Conservation (phyloP, 1,140 invertebrate genomes). For the Meloidogyne hapla region DNA sequence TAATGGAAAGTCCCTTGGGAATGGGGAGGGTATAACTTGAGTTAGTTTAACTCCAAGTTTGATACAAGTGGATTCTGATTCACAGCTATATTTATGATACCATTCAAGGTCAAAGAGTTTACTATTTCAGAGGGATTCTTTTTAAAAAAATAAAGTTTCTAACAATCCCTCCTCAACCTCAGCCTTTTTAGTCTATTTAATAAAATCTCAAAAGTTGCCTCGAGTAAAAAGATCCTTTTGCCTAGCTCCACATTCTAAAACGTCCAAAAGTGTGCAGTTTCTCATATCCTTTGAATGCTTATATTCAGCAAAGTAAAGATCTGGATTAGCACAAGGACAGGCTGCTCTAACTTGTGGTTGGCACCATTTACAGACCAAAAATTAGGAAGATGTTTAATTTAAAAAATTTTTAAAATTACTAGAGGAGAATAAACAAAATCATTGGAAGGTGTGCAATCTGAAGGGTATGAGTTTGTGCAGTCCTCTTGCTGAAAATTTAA, state of each 20-base stretch:
- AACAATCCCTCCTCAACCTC: too few species aligned
- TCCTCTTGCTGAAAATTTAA: conserved; percentile 16
- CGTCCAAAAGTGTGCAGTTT: conserved; percentile 28
- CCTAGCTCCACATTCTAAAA: conserved; percentile 16
- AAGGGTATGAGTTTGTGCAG: background rate
- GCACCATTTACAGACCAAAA: conserved; percentile 35
- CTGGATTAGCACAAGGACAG: conserved; percentile 28
- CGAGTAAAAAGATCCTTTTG: conserved; percentile 15
- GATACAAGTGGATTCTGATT: too few species aligned
- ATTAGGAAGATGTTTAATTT: background rate
- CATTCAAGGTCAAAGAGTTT: too few species aligned
- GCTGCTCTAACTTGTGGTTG: conserved; percentile 25
- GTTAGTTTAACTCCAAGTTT: too few species aligned
- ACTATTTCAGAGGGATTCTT: too few species aligned
- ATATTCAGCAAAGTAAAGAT: conserved; percentile 14
- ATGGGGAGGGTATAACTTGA: too few species aligned
- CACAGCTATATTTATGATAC: too few species aligned
- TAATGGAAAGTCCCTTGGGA: too few species aligned
- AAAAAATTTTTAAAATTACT: background rate
- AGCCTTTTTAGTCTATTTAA: too few species aligned
- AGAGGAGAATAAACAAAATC: conserved; percentile 18
- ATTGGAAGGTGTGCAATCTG: conserved; percentile 10
- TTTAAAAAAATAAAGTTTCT: too few species aligned
- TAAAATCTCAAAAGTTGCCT: conserved; percentile 8
- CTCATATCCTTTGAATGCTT: background rate